phyloP scores from a whole-genome alignment of 2,113 vertebrate species.

The Spermophilus dauricus region DNA sequence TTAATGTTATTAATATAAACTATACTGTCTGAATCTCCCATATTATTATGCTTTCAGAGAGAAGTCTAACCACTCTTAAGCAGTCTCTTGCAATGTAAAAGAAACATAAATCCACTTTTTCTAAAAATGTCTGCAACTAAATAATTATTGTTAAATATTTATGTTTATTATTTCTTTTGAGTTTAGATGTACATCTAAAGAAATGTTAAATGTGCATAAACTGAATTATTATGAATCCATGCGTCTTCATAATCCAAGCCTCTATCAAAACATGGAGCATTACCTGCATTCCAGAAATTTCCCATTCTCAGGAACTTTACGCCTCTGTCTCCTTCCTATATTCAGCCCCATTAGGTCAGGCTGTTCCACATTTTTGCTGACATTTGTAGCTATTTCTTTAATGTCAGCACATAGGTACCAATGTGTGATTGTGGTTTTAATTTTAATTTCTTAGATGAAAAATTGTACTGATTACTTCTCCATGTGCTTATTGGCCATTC shows the following conservation, averaged over 20 bases:
- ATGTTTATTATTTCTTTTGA: background rate
- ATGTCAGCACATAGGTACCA: rapidly evolving
- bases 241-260: background rate
- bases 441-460: background rate
- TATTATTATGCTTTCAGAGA: background rate
- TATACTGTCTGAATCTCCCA: background rate
- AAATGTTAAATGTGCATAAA: background rate
- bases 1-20: background rate
- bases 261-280: background rate
- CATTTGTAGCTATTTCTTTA: background rate
- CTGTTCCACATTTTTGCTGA: background rate
- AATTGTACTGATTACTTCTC: background rate
- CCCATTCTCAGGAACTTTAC: background rate
- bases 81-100: background rate
- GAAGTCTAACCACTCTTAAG: background rate
- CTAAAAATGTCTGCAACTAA: background rate
- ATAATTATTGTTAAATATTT: background rate
- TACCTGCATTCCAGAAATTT: background rate
- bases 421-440: background rate
- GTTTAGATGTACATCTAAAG: background rate
- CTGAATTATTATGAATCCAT: background rate
- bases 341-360: background rate
- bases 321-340: rapidly evolving
- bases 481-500: background rate
- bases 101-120: background rate